phyloP scores from a whole-genome alignment of 2,888 invertebrate species.

The Cotesia congregata region DNA sequence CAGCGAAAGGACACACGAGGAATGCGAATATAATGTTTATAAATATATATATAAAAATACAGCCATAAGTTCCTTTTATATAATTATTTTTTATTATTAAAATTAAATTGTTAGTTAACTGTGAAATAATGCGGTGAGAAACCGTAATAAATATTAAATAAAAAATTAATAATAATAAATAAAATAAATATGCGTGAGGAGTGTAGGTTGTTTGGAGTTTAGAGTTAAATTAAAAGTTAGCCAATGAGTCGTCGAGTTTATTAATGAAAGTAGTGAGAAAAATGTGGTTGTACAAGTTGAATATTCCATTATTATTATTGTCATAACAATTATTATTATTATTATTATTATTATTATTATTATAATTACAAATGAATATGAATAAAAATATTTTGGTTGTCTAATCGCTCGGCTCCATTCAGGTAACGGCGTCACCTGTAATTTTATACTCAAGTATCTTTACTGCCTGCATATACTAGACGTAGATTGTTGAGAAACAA shows the following conservation, averaged over 20 bases:
- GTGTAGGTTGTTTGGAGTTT: constrained; percentile 35
- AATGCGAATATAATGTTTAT: not conserved
- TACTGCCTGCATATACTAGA: constrained; percentile 39
- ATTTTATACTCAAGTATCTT: constrained; percentile 32
- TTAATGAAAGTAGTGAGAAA: constrained; percentile 22
- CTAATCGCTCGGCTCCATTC: constrained; percentile 40
- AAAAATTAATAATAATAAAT: constrained; percentile 4
- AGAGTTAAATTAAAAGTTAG: constrained; percentile 35
- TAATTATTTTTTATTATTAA: constrained; percentile 25
- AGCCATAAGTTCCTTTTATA: constrained; percentile 30
- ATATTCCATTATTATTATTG: constrained; percentile 33
- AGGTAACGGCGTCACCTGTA: constrained; percentile 30
- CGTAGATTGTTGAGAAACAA: constrained; percentile 31
- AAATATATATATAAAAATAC: not conserved
- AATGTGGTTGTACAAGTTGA: constrained; percentile 23
- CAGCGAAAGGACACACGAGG: constrained; percentile 18
- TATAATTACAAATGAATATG: constrained; percentile 33
- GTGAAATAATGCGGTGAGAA: not conserved
- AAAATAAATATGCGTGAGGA: constrained; percentile 15
- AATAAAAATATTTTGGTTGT: constrained; percentile 37
- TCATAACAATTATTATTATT: constrained; percentile 23
- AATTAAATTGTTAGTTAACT: constrained; percentile 8
- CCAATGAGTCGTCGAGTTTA: constrained; percentile 14
- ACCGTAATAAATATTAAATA: constrained; percentile 16
- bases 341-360: constrained; percentile 41